Evolutionary conservation across 1,140 invertebrate genomes (phyloP).

Genomic region (Eulimnadia texana): DNA sequence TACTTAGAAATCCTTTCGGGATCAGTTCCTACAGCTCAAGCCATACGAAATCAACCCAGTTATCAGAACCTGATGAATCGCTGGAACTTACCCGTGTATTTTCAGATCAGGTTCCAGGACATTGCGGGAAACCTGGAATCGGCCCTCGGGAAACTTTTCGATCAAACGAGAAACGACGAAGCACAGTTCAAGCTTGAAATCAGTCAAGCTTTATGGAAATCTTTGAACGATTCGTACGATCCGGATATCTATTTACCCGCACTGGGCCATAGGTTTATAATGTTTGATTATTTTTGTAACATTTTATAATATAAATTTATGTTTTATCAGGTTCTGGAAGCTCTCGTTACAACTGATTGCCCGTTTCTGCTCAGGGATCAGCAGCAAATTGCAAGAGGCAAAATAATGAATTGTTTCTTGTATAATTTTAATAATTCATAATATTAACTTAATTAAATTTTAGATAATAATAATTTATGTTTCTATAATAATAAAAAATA

Average conservation of each 20-base stretch:
- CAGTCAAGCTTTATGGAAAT: conserved; percentile 24
- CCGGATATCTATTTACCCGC: conserved; percentile 27
- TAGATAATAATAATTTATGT: too few relatives aligned
- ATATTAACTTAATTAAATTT: too few relatives aligned
- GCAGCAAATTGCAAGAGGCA: conserved; percentile 27
- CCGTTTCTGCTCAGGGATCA: conserved; percentile 55
- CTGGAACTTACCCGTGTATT: conserved; percentile 91
- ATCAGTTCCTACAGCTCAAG: conserved; percentile 34
- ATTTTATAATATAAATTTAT: not conserved
- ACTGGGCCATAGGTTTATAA: conserved; percentile 24
- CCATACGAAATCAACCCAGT: conserved; percentile 44
- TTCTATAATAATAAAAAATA: too few relatives aligned
- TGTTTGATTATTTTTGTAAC: not conserved
- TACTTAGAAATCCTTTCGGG: conserved; percentile 54
- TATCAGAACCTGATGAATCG: conserved; percentile 59
- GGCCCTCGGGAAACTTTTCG: conserved; percentile 31
- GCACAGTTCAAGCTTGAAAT: conserved; percentile 20
- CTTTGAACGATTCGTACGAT: conserved; percentile 29
- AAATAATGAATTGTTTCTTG: too few relatives aligned
- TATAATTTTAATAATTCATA: too few relatives aligned
- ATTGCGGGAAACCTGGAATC: conserved; percentile 56
- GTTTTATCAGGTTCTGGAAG: conserved; percentile 61
- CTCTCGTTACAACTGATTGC: conserved; percentile 63
- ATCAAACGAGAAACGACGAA: not conserved
- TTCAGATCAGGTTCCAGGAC: conserved; percentile 85